These are phyloP conservation scores for Diabrotica virgifera DNA, from an alignment of 1,140 invertebrate species.

Conservation along the genomic window DNA sequence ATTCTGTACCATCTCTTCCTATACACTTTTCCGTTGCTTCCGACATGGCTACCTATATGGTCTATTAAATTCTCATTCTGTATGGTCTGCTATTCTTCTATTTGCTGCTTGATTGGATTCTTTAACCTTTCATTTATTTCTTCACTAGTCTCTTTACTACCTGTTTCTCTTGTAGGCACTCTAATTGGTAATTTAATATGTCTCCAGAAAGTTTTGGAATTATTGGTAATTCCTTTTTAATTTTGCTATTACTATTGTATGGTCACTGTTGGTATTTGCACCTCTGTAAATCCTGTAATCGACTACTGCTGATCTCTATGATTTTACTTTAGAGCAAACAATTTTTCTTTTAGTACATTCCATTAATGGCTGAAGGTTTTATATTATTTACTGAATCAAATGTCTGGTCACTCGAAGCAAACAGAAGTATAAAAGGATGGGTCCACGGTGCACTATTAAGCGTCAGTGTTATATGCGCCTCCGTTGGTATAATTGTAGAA, in stretches of 20 bases:
- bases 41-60: not conserved
- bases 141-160: not conserved
- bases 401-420: constrained; percentile 16
- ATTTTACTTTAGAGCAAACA: not conserved
- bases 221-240: too few relatives aligned
- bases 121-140: not conserved
- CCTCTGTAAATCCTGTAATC: too few relatives aligned
- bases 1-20: too few relatives aligned
- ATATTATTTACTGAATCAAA: constrained; percentile 27
- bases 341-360: constrained; percentile 25
- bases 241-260: too few relatives aligned
- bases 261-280: too few relatives aligned
- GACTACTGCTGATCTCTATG: too few relatives aligned
- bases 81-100: not conserved
- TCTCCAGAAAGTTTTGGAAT: too few relatives aligned
- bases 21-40: too few relatives aligned
- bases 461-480: constrained; percentile 15
- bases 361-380: constrained; percentile 30
- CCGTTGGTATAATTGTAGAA: constrained; percentile 21
- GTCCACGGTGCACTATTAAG: constrained; percentile 25
- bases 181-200: too few relatives aligned
- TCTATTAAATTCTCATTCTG: not conserved
- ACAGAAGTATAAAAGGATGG: constrained; percentile 21
- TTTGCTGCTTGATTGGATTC: not conserved
- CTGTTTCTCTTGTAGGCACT: too few relatives aligned